A percentile compares a stretch with the other conserved stretches of the same genome.
Conservation (phyloP, 1,140 invertebrate genomes). For the Bacillus rossius region DNA sequence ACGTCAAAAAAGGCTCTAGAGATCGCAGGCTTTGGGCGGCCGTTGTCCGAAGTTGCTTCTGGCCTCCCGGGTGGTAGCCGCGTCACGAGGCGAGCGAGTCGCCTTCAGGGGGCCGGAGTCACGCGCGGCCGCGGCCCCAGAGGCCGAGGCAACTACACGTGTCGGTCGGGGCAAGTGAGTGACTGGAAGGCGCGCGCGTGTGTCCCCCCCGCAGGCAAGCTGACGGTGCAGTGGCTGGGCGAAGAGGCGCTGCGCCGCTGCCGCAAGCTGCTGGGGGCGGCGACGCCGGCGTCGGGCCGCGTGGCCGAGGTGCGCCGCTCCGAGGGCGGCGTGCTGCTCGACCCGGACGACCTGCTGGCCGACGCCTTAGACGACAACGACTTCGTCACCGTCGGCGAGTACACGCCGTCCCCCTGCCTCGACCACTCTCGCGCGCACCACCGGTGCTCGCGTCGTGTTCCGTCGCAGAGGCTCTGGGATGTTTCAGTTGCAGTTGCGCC, state of each 20-base stretch:
- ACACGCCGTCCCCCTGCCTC: not conserved
- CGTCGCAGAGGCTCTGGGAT: no score
- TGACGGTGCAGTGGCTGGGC: constrained; percentile 50
- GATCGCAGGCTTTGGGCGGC: no score
- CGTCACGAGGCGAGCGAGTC: no score
- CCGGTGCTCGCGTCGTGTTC: no score
- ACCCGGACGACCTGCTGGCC: constrained; percentile 50
- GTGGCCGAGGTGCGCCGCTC: constrained; percentile 55
- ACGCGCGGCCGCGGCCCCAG: no score
- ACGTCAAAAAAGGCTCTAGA: no score
- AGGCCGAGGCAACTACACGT: no score
- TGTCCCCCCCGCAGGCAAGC: constrained; percentile 28
- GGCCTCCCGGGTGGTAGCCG: no score
- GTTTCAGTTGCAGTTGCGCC: no score
- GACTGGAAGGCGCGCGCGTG: not conserved
- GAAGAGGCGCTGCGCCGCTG: constrained; percentile 52
- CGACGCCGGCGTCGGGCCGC: constrained; percentile 20
- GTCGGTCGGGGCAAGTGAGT: not conserved
- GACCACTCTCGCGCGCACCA: no score
- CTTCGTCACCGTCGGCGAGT: constrained; percentile 56
- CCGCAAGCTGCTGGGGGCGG: constrained; percentile 38
- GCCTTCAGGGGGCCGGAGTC: no score
- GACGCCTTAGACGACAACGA: constrained; percentile 59
- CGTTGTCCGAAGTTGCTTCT: no score
- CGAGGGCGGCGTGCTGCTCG: constrained; percentile 54